Base-by-base conservation (phyloP, 2,888 invertebrate genomes). In the Thecocarcelia acutangulata region DNA sequence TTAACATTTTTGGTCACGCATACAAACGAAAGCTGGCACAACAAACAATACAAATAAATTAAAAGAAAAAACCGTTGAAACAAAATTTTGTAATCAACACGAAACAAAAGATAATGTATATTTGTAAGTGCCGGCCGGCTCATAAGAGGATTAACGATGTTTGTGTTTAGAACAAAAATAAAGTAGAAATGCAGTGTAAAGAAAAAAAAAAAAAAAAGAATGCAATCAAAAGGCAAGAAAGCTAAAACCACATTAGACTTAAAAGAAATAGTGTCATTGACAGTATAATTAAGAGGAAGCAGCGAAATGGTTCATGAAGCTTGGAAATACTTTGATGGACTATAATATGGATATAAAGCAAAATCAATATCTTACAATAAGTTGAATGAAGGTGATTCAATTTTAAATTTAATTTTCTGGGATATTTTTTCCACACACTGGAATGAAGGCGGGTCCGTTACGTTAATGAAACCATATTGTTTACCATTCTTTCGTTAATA, bases 1-100 rank as follows among this genome's bases (percentile, higher is more conserved):
- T 74, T 70, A 58, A 66, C 63, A 82, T 74, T 82, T 77, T 9
- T 33, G 46, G 58, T 54, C 78, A 78, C 64, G 74, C 66, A 82
- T 44, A 46, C 64, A 1, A 80, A 50, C 24, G 13, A 46, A 8
- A 46, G 48, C 33, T 48, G 13, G 9, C 28, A 37, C 24, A 58
- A 24, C 33, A 3, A 40, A 61, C 6, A 46, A 24, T 37, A 33
- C 4, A 13, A 28, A 44, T 21, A 1, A 8, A 33, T 56, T 6
- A 17, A 56, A 24, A 17, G 54, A 50, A 6, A 12, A n/a, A 40
- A 66, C 21, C 19, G 33, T 24, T 58, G 4, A 50, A 28, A 40
- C n/a, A n/a, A 28, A 24, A 12, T 33, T 33, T 3, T 33, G 48
- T 42, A 42, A 37, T 66, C 24, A 40, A 74, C 15, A 58, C 58